Evolutionary conservation across 2,888 invertebrate genomes (phyloP).

Genomic region (Dimorphilus gyrociliatus): DNA sequence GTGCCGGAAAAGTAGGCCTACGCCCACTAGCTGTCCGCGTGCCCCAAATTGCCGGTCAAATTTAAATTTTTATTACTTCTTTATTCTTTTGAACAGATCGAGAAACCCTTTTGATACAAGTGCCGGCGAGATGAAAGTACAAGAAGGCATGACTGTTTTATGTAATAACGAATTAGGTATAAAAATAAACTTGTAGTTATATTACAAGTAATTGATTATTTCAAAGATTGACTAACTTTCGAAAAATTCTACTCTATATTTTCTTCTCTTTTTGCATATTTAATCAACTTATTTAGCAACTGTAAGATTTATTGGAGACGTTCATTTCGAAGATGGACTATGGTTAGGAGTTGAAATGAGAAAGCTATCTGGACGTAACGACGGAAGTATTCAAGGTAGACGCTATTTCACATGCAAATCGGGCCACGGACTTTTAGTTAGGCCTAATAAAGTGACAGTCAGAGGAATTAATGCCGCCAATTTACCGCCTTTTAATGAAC

Average conservation of each 20-base stretch:
- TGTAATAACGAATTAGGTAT: constrained; percentile 39
- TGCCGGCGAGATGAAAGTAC: constrained; percentile 17
- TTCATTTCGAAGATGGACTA: constrained; percentile 40
- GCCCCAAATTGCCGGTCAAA: too few species aligned
- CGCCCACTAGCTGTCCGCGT: too few species aligned
- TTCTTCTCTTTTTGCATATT: background rate
- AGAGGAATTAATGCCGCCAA: constrained; percentile 42
- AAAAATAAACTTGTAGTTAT: constrained; percentile 2
- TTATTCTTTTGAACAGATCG: too few species aligned
- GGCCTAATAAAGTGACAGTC: constrained; percentile 36
- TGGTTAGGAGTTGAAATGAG: constrained; percentile 42
- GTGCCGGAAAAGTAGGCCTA: too few species aligned
- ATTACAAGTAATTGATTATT: background rate
- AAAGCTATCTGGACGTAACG: constrained; percentile 35
- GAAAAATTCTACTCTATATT: background rate
- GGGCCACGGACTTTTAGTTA: constrained; percentile 33
- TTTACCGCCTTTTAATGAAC: too few species aligned
- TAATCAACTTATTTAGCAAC: constrained; percentile 20
- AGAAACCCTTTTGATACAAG: too few species aligned
- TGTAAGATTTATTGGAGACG: constrained; percentile 38
- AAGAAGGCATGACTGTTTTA: constrained; percentile 38
- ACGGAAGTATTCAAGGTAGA: constrained; percentile 32
- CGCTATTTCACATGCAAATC: constrained; percentile 31
- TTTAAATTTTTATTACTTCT: too few species aligned
- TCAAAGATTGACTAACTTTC: background rate